These are phyloP conservation scores for Micromys minutus DNA, from an alignment of 2,113 vertebrate species.

Conservation along the genomic window DNA sequence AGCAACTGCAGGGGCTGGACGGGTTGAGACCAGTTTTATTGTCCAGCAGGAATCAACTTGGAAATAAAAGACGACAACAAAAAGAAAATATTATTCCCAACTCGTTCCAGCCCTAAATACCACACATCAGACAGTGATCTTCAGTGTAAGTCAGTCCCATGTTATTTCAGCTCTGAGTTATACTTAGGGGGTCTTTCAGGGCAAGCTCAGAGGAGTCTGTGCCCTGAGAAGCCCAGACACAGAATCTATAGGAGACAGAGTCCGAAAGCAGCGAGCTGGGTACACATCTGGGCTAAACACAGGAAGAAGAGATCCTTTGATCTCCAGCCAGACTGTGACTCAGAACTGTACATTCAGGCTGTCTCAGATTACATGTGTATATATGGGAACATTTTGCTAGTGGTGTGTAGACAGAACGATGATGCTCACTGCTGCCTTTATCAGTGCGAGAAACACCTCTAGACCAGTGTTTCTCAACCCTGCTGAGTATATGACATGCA, in stretches of 20 bases:
- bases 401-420: not conserved
- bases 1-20: not conserved
- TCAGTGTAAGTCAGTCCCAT: not conserved
- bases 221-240: not conserved
- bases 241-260: not conserved
- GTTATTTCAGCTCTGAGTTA: not conserved
- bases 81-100: not conserved
- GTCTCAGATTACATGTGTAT: not conserved
- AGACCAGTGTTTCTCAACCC: not conserved
- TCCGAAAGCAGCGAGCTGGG: not conserved
- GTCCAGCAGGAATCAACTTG: not conserved
- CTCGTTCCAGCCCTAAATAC: not conserved
- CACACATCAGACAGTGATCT: not conserved
- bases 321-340: not conserved
- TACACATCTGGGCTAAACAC: not conserved
- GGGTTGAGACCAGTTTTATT: not conserved
- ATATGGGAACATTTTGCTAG: not conserved
- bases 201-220: not conserved
- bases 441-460: not conserved
- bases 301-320: not conserved
- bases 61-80: not conserved
- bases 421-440: not conserved
- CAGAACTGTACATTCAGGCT: not conserved
- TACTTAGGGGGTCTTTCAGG: not conserved
- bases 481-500: not conserved